A percentile compares a stretch with the other conserved stretches of the same genome.
Evolutionary conservation across 2,113 vertebrate species (phyloP).

Genomic region (Phyllostomus hastatus): DNA sequence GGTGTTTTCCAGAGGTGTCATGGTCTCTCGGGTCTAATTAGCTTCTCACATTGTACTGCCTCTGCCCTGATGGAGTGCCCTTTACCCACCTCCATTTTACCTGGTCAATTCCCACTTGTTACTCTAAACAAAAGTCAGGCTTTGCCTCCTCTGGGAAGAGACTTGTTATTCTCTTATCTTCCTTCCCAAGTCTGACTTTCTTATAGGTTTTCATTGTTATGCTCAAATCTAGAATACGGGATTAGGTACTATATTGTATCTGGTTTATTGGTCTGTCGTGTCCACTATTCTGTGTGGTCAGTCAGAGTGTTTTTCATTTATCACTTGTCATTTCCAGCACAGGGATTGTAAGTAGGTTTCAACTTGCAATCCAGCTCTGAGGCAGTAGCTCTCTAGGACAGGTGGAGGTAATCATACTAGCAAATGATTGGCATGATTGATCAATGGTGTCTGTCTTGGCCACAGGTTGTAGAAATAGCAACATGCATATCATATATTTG

Average conservation of each 20-base stretch:
- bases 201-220: background rate
- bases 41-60: background rate
- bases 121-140: background rate
- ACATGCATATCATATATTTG: background rate
- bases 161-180: background rate
- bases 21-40: background rate
- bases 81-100: background rate
- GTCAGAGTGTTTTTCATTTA: background rate
- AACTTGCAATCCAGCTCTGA: background rate
- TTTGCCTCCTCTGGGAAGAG: background rate
- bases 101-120: background rate
- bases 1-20: background rate
- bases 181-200: background rate
- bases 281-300: background rate
- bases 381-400: background rate
- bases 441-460: background rate
- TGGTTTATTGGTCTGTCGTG: background rate
- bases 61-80: background rate
- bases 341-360: background rate
- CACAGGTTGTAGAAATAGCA: background rate
- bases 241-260: background rate
- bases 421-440: background rate
- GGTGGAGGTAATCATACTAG: background rate
- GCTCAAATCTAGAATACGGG: background rate
- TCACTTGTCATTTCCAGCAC: background rate